Conservation (phyloP, 2,113 vertebrate genomes). For the Thermophis baileyi region DNA sequence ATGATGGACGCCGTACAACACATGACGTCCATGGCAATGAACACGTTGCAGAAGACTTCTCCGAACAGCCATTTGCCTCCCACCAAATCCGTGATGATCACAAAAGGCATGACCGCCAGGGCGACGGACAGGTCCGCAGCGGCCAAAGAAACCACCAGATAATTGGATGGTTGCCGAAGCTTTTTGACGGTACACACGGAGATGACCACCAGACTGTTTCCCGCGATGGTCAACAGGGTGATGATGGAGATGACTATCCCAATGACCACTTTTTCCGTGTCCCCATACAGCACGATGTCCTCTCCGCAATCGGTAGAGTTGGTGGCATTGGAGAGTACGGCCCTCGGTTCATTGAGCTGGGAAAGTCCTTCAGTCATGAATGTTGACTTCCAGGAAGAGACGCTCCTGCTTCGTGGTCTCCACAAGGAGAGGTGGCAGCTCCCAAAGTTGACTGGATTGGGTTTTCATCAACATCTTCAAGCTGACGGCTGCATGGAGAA, state of each 20-base stretch:
- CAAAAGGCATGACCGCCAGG: conserved; percentile 77
- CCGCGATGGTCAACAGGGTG: conserved; percentile 70
- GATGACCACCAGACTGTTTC: conserved; percentile 76
- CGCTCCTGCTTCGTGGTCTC: conserved; percentile 39
- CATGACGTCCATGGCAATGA: conserved; percentile 81
- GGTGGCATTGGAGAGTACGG: conserved; percentile 55
- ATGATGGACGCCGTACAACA: conserved; percentile 79
- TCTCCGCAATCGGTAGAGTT: conserved; percentile 67
- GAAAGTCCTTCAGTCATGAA: conserved; percentile 67
- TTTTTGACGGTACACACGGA: conserved; percentile 78
- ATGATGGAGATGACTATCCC: conserved; percentile 72
- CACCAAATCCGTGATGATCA: conserved; percentile 77
- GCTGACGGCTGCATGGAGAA: neutral
- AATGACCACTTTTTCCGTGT: conserved; percentile 72
- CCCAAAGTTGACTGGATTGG: conserved; percentile 44
- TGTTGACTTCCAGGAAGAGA: conserved; percentile 39
- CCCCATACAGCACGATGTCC: conserved; percentile 71
- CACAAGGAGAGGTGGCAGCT: conserved; percentile 47
- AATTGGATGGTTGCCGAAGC: conserved; percentile 78
- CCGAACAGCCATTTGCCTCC: conserved; percentile 79
- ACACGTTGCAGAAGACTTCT: conserved; percentile 76
- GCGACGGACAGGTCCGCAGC: conserved; percentile 75
- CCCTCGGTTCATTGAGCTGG: conserved; percentile 45
- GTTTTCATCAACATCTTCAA: conserved; percentile 59
- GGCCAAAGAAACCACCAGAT: conserved; percentile 75